Percentiles rank a stretch among this genome's conserved stretches.
These are phyloP conservation scores for Penelope pileata DNA, from an alignment of 2,113 vertebrate species.

Conservation along the genomic window DNA sequence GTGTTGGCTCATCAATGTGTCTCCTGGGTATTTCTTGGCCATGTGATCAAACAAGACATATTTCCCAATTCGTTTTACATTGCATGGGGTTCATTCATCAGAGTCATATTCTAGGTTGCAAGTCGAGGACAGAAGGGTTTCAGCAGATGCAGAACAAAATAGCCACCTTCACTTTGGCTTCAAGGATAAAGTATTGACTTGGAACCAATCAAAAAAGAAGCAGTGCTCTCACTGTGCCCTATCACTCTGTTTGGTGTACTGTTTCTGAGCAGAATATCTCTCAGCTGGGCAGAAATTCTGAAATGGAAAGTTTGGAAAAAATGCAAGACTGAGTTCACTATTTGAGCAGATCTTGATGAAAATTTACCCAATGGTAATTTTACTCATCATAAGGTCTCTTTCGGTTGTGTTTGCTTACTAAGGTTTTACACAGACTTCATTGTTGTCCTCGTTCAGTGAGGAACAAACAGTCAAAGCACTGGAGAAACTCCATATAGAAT, in stretches of 20 bases:
- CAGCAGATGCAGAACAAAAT: neutral
- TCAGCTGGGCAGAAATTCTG: neutral
- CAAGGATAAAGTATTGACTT: neutral
- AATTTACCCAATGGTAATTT: neutral
- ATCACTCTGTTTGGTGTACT: neutral
- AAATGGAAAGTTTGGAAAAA: neutral
- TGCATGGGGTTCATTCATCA: neutral
- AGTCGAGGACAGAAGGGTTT: neutral
- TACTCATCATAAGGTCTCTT: neutral
- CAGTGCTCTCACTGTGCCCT: neutral
- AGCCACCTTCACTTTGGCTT: neutral
- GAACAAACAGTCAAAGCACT: neutral
- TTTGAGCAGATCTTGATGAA: neutral
- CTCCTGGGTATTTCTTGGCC: neutral
- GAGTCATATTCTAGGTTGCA: neutral
- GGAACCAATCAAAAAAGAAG: neutral
- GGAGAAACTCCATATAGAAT: neutral
- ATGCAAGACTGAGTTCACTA: neutral
- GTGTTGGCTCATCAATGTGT: neutral
- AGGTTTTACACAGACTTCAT: neutral
- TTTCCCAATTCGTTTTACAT: neutral
- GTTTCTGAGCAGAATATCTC: neutral
- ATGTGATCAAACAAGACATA: neutral
- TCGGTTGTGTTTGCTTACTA: neutral
- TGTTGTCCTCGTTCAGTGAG: neutral